Conservation (phyloP, 2,113 vertebrate species). For the Taxidea taxus region DNA sequence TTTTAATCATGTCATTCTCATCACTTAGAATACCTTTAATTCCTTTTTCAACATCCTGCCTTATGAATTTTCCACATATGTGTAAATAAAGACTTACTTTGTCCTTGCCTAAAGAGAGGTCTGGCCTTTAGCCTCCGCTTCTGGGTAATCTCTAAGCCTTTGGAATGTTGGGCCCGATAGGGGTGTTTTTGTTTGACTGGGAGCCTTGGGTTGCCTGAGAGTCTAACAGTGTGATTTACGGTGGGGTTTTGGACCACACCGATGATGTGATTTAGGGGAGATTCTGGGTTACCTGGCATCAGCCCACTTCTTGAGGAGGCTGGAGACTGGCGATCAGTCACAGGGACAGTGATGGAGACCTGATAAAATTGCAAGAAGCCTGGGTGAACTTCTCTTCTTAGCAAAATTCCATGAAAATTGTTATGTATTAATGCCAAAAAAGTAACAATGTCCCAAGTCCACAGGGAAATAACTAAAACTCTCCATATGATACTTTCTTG, state of each 20-base stretch:
- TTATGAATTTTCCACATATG: background rate
- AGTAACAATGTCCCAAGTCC: background rate
- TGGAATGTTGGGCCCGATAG: background rate
- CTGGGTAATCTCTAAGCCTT: background rate
- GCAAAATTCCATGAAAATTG: background rate
- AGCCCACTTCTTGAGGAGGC: background rate
- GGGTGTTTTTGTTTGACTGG: background rate
- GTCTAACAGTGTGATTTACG: background rate
- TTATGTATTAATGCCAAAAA: background rate
- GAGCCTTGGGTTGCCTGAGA: background rate
- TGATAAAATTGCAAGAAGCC: background rate
- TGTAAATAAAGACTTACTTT: background rate
- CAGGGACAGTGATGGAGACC: background rate
- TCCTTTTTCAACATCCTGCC: background rate
- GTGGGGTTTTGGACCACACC: background rate
- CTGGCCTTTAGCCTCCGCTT: background rate
- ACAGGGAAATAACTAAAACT: background rate
- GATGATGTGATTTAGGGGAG: background rate
- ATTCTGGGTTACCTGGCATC: background rate
- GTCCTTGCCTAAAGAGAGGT: background rate
- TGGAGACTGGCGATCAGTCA: background rate
- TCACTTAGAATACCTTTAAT: background rate
- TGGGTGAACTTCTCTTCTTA: background rate
- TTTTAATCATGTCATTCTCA: background rate
- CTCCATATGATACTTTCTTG: background rate